phyloP scores from a whole-genome alignment of 2,113 vertebrate species.

The Illadopsis cleaveri region DNA sequence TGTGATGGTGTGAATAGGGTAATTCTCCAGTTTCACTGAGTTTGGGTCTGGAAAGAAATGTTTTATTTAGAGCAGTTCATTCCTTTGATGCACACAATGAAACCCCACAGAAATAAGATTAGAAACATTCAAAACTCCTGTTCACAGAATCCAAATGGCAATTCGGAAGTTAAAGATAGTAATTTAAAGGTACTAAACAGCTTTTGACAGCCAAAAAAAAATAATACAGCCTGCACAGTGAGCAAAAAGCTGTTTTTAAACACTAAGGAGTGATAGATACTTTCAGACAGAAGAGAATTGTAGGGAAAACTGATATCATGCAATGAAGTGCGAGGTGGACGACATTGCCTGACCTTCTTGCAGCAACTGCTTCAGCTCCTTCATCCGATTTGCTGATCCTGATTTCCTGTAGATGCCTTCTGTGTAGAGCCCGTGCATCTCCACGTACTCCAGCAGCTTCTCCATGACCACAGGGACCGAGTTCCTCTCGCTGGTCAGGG shows the following conservation, averaged over 20 bases:
- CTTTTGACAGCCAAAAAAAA: neutral
- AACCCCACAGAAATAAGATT: neutral
- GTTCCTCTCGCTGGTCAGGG: constrained; percentile 83
- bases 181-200: neutral
- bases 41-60: constrained; percentile 77
- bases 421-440: constrained; percentile 95
- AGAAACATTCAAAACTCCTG: neutral
- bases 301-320: neutral
- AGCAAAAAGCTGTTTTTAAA: neutral
- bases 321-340: neutral
- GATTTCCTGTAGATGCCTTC: constrained; percentile 99
- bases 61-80: neutral
- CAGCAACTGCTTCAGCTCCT: constrained; percentile 88
- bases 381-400: constrained; percentile 91
- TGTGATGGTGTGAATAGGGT: constrained; percentile 93
- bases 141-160: neutral
- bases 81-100: neutral
- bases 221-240: neutral
- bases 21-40: constrained; percentile 86
- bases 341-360: constrained; percentile 78
- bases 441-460: constrained; percentile 93
- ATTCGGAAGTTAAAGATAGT: neutral
- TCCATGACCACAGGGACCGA: constrained; percentile 91
- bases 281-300: neutral
- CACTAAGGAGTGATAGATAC: neutral